Conservation (phyloP, 2,888 invertebrate species). For the Spisula solida region DNA sequence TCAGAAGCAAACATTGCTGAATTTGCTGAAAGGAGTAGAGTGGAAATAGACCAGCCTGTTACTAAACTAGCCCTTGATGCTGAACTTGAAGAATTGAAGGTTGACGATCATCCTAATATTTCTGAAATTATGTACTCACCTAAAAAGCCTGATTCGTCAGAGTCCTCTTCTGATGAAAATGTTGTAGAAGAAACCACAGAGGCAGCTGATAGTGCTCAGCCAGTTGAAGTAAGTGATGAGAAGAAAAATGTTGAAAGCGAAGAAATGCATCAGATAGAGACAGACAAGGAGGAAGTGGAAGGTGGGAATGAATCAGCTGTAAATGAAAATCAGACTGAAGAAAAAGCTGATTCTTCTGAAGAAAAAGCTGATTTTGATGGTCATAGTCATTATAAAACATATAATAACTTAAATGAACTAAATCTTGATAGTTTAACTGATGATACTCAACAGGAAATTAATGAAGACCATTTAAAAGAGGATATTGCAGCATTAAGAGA, state of each 20-base stretch:
- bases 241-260: conserved; percentile 30
- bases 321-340: conserved; percentile 22
- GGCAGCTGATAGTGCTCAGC: conserved; percentile 19
- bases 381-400: conserved; percentile 57
- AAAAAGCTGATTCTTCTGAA: conserved; percentile 22
- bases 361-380: conserved; percentile 23
- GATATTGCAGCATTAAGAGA: conserved; percentile 53
- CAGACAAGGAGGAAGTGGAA: not conserved
- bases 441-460: conserved; percentile 43
- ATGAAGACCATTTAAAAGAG: conserved; percentile 39
- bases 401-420: conserved; percentile 63
- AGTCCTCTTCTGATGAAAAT: conserved; percentile 56
- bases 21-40: conserved; percentile 5
- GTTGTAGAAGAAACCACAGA: not conserved
- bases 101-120: conserved; percentile 51
- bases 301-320: not conserved
- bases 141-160: conserved; percentile 57
- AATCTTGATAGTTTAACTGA: conserved; percentile 44
- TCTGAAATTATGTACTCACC: conserved; percentile 66
- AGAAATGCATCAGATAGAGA: not conserved
- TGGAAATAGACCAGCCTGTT: not conserved
- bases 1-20: conserved; percentile 50
- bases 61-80: conserved; percentile 20
- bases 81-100: conserved; percentile 28
- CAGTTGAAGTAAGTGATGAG: conserved; percentile 38